Evolutionary conservation across 2,797 vertebrate genomes (phyloP).

Genomic region (Ceyx erithaca): DNA sequence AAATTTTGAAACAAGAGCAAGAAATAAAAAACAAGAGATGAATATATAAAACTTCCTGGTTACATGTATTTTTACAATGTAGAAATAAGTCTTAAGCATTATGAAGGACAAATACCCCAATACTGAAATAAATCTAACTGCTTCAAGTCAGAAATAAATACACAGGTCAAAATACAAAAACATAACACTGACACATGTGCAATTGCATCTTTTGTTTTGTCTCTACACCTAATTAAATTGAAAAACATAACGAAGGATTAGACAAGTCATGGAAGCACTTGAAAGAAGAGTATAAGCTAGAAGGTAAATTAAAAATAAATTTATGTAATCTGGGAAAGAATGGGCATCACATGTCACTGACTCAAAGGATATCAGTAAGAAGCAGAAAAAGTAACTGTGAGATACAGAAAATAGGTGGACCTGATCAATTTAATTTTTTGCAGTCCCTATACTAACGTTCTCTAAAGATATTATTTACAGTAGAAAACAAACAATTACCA

Average conservation of each 20-base stretch:
- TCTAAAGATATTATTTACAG: not conserved
- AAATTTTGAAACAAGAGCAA: not conserved
- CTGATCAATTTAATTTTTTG: not conserved
- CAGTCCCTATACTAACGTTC: not conserved
- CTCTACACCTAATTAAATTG: not conserved
- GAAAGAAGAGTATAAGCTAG: not conserved
- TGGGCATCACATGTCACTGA: not conserved
- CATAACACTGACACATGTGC: not conserved
- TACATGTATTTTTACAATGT: not conserved
- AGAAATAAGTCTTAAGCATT: not conserved
- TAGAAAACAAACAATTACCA: not conserved
- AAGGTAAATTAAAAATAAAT: not conserved
- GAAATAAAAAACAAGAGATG: not conserved
- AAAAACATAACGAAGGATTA: not conserved
- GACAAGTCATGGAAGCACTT: not conserved
- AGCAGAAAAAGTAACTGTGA: not conserved
- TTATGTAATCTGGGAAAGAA: not conserved
- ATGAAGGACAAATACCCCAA: not conserved
- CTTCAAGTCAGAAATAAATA: not conserved
- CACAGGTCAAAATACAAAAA: not conserved
- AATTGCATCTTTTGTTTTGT: not conserved
- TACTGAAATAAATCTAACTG: not conserved
- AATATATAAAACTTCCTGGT: not conserved
- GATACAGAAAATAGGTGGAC: not conserved
- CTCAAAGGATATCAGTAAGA: not conserved